A percentile compares a stretch with the other conserved stretches of the same genome.
Evolutionary conservation across 1,140 invertebrate genomes (phyloP).

Genomic region (Caenorhabditis remanei): DNA sequence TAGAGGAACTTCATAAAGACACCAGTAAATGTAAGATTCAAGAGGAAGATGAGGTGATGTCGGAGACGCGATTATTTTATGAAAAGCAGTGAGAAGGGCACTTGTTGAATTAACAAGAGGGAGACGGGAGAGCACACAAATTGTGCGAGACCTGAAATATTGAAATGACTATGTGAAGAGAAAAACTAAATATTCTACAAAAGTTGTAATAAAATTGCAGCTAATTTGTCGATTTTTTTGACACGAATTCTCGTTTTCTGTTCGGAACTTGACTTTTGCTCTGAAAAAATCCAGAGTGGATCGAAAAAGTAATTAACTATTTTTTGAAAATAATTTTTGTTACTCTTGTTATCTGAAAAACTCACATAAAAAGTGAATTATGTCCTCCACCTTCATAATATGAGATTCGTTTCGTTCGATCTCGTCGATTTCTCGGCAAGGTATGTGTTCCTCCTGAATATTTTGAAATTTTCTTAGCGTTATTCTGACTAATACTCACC

Average conservation of each 20-base stretch:
- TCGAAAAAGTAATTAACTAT: too few species aligned
- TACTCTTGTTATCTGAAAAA: constrained; percentile 80
- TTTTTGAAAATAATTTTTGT: too few species aligned
- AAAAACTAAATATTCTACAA: not conserved
- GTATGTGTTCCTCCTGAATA: constrained; percentile 82
- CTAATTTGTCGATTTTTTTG: constrained; percentile 1
- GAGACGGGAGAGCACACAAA: constrained; percentile 89
- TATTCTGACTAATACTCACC: constrained; percentile 79
- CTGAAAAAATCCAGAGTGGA: too few species aligned
- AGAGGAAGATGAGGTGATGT: constrained; percentile 80
- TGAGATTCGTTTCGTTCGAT: constrained; percentile 82
- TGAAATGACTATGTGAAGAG: not conserved
- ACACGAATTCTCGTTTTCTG: too few species aligned
- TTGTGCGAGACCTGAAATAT: constrained; percentile 92
- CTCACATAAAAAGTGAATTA: constrained; percentile 93
- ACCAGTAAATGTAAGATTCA: constrained; percentile 93
- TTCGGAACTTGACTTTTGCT: not conserved
- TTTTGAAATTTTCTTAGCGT: not conserved
- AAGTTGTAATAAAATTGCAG: not conserved
- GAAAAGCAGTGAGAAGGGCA: constrained; percentile 83
- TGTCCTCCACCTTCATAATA: constrained; percentile 95
- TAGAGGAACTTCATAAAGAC: constrained; percentile 92
- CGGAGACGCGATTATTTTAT: constrained; percentile 71
- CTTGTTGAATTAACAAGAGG: constrained; percentile 88
- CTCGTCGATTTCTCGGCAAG: constrained; percentile 79